Evolutionary conservation across 2,888 invertebrate species (phyloP).

Genomic region (Dolichomitus sp.): DNA sequence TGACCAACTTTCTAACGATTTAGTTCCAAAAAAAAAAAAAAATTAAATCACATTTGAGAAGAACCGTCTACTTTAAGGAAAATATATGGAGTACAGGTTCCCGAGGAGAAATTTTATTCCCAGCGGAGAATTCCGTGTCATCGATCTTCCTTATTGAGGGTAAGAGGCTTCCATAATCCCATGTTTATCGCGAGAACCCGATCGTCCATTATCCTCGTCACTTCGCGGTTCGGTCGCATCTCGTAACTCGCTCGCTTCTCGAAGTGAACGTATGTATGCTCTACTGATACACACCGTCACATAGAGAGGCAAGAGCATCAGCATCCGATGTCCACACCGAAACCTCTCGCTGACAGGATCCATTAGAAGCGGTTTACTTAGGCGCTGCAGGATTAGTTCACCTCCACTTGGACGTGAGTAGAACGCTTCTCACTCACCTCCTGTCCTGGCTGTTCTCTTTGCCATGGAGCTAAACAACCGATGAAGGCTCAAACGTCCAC

Average conservation of each 20-base stretch:
- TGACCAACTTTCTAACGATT: too few species aligned
- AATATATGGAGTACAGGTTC: neutral
- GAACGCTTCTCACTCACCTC: constrained; percentile 41
- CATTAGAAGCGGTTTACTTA: constrained; percentile 82
- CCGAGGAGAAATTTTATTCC: neutral
- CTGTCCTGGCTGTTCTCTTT: constrained; percentile 39
- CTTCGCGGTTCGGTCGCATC: constrained; percentile 63
- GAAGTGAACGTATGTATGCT: constrained; percentile 4
- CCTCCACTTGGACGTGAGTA: constrained; percentile 57
- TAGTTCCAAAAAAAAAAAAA: too few species aligned
- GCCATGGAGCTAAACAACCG: constrained; percentile 39
- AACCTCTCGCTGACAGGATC: constrained; percentile 78
- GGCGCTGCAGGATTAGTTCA: constrained; percentile 77
- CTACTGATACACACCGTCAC: constrained; percentile 37
- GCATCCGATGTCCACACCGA: constrained; percentile 69
- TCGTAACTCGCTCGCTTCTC: constrained; percentile 20
- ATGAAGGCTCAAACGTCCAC: constrained; percentile 13
- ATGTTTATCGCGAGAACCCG: constrained; percentile 73
- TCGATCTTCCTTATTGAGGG: constrained; percentile 57
- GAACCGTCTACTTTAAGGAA: neutral
- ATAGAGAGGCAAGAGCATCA: constrained; percentile 49
- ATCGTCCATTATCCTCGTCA: constrained; percentile 77
- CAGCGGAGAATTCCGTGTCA: constrained; percentile 46
- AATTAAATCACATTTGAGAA: neutral
- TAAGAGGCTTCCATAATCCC: constrained; percentile 60